Base-by-base conservation (phyloP, 2,113 vertebrate species). In the Oreocharis arfaki region DNA sequence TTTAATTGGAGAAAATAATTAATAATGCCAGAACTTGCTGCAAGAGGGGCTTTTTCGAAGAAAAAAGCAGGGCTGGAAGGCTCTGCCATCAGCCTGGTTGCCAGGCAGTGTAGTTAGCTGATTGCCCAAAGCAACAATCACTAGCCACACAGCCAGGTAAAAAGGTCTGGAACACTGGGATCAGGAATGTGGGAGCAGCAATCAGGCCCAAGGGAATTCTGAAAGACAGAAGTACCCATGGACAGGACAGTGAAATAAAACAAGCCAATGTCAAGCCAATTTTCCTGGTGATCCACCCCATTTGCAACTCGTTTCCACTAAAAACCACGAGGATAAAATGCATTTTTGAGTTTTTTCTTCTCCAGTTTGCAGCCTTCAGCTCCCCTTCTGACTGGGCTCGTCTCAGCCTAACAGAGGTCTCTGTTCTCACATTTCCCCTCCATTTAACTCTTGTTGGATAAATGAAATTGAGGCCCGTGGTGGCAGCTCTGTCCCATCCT, bases 71-170 rank as follows among this genome's bases (percentile, higher is more conserved):
- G 10, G 41, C 33, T 28, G 41, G 12, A 55, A 35, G 13, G 19
- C n/a, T 64, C 52, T 47, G 59, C 50, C 86, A 28, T 96, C 97
- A 97, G 98, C 98, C 98, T 98, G 76, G 98, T 99, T 98, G 97
- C 98, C 86, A 98, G 98, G 98, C 98, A 99, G 98, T 99, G 98
- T 98, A 97, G 98, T 99, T 99, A 99, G 98, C 98, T 99, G 98
- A 99, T 99, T 99, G 98, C 98, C 95, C 57, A 80, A 64, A 80
- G 63, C 50, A 96, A 93, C 98, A 99, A 98, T 99, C 98, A 99
- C 98, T 99, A 99, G 97, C 98, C 97, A 98, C 98, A 99, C 98
- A 92, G 98, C 98, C 98, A 98, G 97, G 98, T 97, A 96, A 99
- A 98, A 78, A 96, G 98, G 98, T 81, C 92, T 95, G 96, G 28